These are phyloP conservation scores for Perizoma affinitatum DNA, from an alignment of 2,888 invertebrate genomes.

Conservation along the genomic window DNA sequence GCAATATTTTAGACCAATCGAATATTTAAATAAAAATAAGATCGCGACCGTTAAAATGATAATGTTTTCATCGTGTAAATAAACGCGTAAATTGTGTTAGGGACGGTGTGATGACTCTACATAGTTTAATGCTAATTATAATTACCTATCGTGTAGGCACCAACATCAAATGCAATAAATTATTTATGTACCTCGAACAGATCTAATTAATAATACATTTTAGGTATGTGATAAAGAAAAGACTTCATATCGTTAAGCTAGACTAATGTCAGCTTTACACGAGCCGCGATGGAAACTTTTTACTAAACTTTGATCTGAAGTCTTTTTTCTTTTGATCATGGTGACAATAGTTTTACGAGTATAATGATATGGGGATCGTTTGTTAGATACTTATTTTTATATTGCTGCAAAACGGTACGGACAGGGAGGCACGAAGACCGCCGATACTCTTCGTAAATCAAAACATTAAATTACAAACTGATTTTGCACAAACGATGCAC, in stretches of 20 bases:
- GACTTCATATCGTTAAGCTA: constrained; percentile 49
- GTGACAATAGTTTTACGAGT: constrained; percentile 54
- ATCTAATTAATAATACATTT: constrained; percentile 35
- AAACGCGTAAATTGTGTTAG: constrained; percentile 48
- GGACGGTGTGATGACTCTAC: constrained; percentile 45
- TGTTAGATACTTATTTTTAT: constrained; percentile 72
- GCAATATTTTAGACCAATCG: constrained; percentile 52
- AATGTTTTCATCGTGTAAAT: constrained; percentile 43
- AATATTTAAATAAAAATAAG: constrained; percentile 30
- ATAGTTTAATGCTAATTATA: constrained; percentile 31
- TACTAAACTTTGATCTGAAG: constrained; percentile 47
- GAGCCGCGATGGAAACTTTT: constrained; percentile 37
- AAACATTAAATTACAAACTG: constrained; percentile 7
- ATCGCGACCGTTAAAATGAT: constrained; percentile 27
- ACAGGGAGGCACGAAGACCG: constrained; percentile 41
- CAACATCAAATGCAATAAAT: constrained; percentile 48
- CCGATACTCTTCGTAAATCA: constrained; percentile 5
- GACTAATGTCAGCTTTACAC: constrained; percentile 41
- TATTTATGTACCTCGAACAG: constrained; percentile 44
- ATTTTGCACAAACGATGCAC: constrained; percentile 7
- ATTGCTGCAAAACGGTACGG: constrained; percentile 59
- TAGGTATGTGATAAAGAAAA: constrained; percentile 53
- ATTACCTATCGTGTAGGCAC: constrained; percentile 47
- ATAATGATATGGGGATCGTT: constrained; percentile 54
- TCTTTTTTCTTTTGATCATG: constrained; percentile 58